Conservation (phyloP, 2,888 invertebrate species). For the Acleris holmiana region DNA sequence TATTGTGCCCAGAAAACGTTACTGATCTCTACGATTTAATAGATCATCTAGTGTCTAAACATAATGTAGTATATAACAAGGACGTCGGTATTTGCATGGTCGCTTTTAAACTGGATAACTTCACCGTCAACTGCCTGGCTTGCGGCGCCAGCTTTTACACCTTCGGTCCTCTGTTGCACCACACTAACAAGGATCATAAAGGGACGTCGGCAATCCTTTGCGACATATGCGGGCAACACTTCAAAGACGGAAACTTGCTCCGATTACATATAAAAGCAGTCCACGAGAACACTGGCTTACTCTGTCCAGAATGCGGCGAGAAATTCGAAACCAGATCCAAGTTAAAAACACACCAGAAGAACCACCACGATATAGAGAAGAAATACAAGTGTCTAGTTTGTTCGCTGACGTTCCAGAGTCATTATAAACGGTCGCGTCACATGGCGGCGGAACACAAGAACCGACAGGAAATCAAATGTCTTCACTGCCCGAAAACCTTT, state of each 20-base stretch:
- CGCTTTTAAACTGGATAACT: conserved; percentile 70
- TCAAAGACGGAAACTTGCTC: conserved; percentile 66
- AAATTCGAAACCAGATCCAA: conserved; percentile 79
- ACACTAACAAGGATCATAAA: conserved; percentile 77
- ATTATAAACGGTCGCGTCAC: conserved; percentile 70
- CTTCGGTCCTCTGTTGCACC: conserved; percentile 71
- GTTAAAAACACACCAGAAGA: conserved; percentile 75
- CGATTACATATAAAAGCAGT: conserved; percentile 66
- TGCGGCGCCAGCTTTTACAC: conserved; percentile 71
- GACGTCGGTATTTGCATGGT: conserved; percentile 73
- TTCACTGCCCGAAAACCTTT: conserved; percentile 75
- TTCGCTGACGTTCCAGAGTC: conserved; percentile 66
- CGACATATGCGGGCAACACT: conserved; percentile 75
- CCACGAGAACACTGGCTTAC: conserved; percentile 65
- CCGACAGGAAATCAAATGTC: conserved; percentile 70
- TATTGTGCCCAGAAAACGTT: conserved; percentile 60
- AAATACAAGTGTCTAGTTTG: conserved; percentile 81
- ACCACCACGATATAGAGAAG: conserved; percentile 72
- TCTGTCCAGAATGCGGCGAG: conserved; percentile 74
- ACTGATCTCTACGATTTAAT: conserved; percentile 68
- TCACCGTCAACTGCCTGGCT: conserved; percentile 64
- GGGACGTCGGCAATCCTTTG: conserved; percentile 72
- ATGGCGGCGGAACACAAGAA: conserved; percentile 75
- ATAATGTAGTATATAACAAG: conserved; percentile 66
- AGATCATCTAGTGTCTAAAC: conserved; percentile 66